phyloP scores from a whole-genome alignment of 1,140 invertebrate species.

The Monochamus saltuarius region DNA sequence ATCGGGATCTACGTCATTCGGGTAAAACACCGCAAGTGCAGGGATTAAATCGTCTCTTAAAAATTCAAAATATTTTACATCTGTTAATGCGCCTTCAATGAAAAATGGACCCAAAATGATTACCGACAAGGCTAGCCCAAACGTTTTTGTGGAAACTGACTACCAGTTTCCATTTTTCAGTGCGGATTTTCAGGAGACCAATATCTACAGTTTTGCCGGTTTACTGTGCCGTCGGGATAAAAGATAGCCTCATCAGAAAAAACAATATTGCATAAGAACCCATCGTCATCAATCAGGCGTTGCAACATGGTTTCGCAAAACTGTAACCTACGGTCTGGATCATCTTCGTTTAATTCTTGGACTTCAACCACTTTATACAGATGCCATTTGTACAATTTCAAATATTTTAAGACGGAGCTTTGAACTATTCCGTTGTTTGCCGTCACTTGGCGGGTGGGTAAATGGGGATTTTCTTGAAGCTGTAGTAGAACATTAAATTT shows the following conservation, averaged over 20 bases:
- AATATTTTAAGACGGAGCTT: conserved; percentile 3
- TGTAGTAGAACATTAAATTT: too few species aligned
- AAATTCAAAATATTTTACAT: conserved; percentile 17
- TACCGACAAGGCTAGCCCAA: background rate
- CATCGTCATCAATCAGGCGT: background rate
- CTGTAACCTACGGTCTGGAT: conserved; percentile 17
- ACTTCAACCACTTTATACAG: conserved; percentile 9
- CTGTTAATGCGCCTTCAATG: conserved; percentile 10
- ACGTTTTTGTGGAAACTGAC: conserved; percentile 19
- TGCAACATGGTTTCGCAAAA: conserved; percentile 10
- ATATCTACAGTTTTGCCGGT: conserved; percentile 22
- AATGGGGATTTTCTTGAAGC: background rate
- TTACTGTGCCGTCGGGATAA: conserved; percentile 7
- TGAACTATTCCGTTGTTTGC: background rate
- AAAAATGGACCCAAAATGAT: conserved; percentile 16
- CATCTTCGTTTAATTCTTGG: conserved; percentile 17
- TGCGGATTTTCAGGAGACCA: conserved; percentile 20
- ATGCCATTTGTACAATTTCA: conserved; percentile 19
- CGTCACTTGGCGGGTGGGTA: conserved; percentile 12
- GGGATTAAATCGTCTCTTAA: conserved; percentile 12
- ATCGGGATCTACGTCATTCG: conserved; percentile 17
- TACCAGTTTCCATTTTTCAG: conserved; percentile 18
- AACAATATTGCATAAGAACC: background rate
- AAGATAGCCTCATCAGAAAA: conserved; percentile 13
- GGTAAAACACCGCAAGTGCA: conserved; percentile 4